phyloP scores from a whole-genome alignment of 2,888 invertebrate genomes.

The Stenotaenia linearis region DNA sequence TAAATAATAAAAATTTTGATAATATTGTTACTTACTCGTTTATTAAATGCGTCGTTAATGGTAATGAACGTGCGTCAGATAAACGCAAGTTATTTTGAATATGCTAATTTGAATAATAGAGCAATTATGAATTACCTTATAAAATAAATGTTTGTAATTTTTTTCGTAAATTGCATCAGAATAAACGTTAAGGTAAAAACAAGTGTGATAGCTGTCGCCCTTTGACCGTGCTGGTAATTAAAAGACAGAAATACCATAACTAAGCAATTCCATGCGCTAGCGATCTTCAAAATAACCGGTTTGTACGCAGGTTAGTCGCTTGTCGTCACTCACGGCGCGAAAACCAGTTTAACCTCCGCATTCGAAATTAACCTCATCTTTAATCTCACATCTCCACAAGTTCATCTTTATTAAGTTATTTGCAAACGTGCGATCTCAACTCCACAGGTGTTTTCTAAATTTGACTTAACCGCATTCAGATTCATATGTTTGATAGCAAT shows the following conservation, averaged over 20 bases:
- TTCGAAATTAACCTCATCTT: neutral
- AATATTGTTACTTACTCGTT: no score
- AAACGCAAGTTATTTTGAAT: no score
- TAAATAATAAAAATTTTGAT: neutral
- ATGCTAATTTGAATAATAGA: no score
- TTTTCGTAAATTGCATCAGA: no score
- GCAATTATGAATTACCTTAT: no score
- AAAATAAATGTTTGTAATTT: no score
- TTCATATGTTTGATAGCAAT: neutral
- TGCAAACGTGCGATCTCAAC: neutral
- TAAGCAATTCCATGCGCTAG: neutral
- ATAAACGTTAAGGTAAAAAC: no score
- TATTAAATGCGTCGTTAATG: no score
- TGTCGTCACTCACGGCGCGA: neutral
- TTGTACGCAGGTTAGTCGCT: neutral
- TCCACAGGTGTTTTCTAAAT: neutral
- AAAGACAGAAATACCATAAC: neutral
- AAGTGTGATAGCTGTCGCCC: neutral
- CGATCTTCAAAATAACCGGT: neutral
- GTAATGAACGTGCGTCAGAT: no score
- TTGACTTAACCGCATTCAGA: no score
- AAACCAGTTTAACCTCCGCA: neutral
- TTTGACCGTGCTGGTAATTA: neutral
- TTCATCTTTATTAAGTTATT: neutral
- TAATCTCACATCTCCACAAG: neutral